These are phyloP conservation scores for Cyclophora albipunctata DNA, from an alignment of 2,888 invertebrate genomes.

Conservation along the genomic window DNA sequence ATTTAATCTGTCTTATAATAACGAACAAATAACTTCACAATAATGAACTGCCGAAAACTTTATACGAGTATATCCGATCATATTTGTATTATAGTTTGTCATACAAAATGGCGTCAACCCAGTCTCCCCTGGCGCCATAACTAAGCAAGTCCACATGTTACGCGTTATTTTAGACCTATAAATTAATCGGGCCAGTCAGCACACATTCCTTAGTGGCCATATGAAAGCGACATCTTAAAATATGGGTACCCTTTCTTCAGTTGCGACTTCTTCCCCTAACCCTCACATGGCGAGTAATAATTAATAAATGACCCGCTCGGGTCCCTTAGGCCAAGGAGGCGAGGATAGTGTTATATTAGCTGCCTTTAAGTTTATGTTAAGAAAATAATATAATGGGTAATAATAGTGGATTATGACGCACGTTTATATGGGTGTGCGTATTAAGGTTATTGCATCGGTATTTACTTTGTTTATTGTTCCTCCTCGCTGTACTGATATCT, in stretches of 20 bases:
- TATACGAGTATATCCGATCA: too few relatives aligned
- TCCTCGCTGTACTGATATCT: too few relatives aligned
- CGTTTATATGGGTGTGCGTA: too few relatives aligned
- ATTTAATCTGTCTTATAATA: too few relatives aligned
- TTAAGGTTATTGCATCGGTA: too few relatives aligned
- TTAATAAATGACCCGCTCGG: conserved; percentile 70
- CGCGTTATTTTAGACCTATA: conserved; percentile 40
- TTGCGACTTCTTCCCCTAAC: conserved; percentile 44
- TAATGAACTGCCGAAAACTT: too few relatives aligned
- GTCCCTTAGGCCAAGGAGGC: conserved; percentile 36
- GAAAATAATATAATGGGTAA: conserved; percentile 9
- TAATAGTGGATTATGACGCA: too few relatives aligned
- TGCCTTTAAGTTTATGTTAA: conserved; percentile 8
- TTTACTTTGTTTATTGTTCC: too few relatives aligned
- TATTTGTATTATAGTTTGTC: too few relatives aligned
- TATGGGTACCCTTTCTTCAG: conserved; percentile 67
- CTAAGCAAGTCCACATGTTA: conserved; percentile 19
- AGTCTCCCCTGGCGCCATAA: not conserved
- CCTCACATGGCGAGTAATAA: conserved; percentile 51
- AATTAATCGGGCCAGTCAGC: conserved; percentile 41
- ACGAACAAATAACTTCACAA: too few relatives aligned
- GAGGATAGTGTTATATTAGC: conserved; percentile 48
- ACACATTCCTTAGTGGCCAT: conserved; percentile 60
- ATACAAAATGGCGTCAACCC: too few relatives aligned
- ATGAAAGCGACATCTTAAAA: conserved; percentile 69